Base-by-base conservation (phyloP, 2,888 invertebrate genomes). In the Lagria hirta region DNA sequence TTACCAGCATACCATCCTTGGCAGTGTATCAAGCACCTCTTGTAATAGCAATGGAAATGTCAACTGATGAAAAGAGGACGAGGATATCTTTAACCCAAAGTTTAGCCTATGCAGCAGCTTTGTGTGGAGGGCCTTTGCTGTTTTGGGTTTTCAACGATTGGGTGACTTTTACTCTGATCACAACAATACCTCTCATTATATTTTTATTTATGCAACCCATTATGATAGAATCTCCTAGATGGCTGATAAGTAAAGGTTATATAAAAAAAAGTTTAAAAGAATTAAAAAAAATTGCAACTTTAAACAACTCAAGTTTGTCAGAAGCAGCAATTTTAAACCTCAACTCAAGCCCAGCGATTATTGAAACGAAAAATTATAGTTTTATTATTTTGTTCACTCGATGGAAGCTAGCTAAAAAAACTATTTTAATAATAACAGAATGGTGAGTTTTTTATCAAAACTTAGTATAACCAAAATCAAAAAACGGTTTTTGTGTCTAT, bases 151-250 rank as follows among this genome's bases (percentile, higher is more conserved):
- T 72, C 10, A 65, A 73, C 44, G 70, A 75, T 54, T 78, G 77
- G 77, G 58, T 69, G 24, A 60, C 69, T 30, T 76, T 75, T 51
- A 69, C 75, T 60, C 64, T 76, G 58, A 56, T 73, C 7, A 73
- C 76, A 15, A 73, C 76, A n/a, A 21, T 73, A 32, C 77, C 78
- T 22, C 65, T 73, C 11, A 61, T 66, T 12, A 15, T 71, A 13
- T 73, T 73, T 56, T 60, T 76, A 33, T 63, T 75, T 48, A 68
- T 72, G 43, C n/a, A n/a, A n/a, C n/a, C n/a, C n/a, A n/a, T n/a
- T 56, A 71, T 81, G 60, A 77, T 81, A 48, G 82, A 82, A 71
- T 82, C 82, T 27, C 82, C 82, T 2, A 73, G 81, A 47, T 82
- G 82, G 82, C 71, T 81, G 52, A 77, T 77, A 65, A 73, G 75